Evolutionary conservation across 2,113 vertebrate genomes (phyloP), one percentile per base, ranked within the genome.

Genomic region (Miniopterus natalensis): DNA sequence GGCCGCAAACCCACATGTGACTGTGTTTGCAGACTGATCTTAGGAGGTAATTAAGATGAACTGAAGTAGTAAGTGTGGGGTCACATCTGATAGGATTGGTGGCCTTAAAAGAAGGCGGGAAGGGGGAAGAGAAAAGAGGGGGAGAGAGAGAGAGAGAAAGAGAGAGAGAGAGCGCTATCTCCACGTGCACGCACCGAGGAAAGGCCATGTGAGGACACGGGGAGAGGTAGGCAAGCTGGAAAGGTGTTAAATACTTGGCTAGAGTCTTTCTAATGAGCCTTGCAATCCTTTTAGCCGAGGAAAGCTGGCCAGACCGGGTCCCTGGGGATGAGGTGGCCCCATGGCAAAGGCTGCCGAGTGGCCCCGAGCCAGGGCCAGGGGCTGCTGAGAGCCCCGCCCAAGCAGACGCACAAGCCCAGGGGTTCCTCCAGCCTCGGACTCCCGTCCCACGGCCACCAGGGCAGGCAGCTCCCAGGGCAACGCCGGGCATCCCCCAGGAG

Each of bases 391-490:
- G 68, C 55, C 42, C 23, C n/a, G 4, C 40, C 21, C 8, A 10
- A 47, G 63, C 17, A 31, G 63, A 84, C 27, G n/a, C 12, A 36
- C 3, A 1, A 20, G 21, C 40, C 25, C 9, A 11, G 31, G 45
- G 40, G 18, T n/a, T 49, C n/a, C 8, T 9, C 7, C 10, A 71
- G 13, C 20, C 3, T 0, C 8, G 21, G 47, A 53, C 18, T 31
- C 53, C 5, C 14, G 66, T 2, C 1, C 49, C 25, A 3, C 1
- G 5, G 40, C 20, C 49, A 17, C 11, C 0, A 14, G 47, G 47
- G 61, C 25, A 36, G 45, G n/a, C 20, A 14, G n/a, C 10, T 27
- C 40, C 45, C 9, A 1, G 29, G 57, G 4, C 23, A 42, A 42
- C 18, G 0, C 12, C 1, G 17, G 13, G 6, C 36, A 27, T 73